Evolutionary conservation across 2,888 invertebrate species (phyloP).

Genomic region (Agonopterix subpropinquella): DNA sequence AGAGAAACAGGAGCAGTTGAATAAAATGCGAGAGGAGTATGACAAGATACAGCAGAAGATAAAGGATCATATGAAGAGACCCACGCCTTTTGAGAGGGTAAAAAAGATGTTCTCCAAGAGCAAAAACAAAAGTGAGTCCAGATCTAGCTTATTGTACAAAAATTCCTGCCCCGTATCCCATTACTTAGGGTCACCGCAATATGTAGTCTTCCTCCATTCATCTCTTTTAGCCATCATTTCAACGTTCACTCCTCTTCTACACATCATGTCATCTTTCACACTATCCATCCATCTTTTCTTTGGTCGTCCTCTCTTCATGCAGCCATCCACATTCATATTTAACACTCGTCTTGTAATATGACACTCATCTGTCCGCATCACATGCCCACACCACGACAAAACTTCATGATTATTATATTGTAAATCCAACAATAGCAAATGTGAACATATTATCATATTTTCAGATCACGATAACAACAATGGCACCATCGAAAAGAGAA

Average conservation of each 20-base stretch:
- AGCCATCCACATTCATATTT: no score
- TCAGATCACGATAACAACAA: constrained; percentile 52
- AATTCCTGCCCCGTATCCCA: not conserved
- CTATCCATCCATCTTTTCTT: no score
- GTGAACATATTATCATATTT: constrained; percentile 10
- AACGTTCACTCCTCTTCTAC: no score
- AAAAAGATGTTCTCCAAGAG: constrained; percentile 83
- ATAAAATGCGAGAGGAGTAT: constrained; percentile 87
- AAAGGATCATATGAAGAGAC: constrained; percentile 83
- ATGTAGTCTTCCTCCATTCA: no score
- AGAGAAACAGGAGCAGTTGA: constrained; percentile 89
- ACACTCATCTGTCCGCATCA: no score
- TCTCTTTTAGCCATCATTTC: no score
- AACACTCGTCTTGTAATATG: no score
- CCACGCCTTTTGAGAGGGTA: constrained; percentile 87
- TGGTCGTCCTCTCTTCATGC: no score
- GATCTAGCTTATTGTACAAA: not conserved
- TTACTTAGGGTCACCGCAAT: no score
- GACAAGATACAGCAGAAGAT: constrained; percentile 87
- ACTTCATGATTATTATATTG: not conserved
- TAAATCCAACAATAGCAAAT: not conserved
- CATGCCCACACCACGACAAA: not conserved
- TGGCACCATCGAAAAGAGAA: constrained; percentile 61
- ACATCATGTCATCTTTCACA: no score
- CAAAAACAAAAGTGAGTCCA: constrained; percentile 67